phyloP scores from a whole-genome alignment of 2,888 invertebrate species.

The Thalpophila matura region DNA sequence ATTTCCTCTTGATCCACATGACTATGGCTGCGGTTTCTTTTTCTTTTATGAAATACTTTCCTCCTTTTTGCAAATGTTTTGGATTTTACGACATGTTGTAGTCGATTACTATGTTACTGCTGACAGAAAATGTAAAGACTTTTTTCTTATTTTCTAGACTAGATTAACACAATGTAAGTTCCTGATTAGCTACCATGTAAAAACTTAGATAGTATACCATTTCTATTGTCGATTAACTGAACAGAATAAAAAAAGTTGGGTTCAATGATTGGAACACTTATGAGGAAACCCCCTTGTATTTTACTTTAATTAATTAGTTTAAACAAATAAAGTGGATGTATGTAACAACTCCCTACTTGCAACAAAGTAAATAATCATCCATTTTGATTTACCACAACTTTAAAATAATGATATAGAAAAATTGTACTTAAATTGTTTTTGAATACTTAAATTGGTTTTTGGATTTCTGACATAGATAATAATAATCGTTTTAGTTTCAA shows the following conservation, averaged over 20 bases:
- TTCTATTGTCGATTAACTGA: neutral
- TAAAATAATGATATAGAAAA: no score
- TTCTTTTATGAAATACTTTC: constrained; percentile 51
- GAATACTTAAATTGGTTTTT: no score
- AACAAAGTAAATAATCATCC: no score
- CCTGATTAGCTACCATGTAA: neutral
- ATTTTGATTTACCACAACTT: no score
- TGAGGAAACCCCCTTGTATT: no score
- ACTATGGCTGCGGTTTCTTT: constrained; percentile 45
- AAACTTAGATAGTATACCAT: no score
- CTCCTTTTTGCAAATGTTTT: constrained; percentile 42
- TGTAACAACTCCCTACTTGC: no score
- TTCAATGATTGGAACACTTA: no score
- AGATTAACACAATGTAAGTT: neutral
- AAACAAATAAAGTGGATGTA: no score
- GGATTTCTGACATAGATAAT: neutral
- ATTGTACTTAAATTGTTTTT: no score
- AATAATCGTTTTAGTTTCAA: neutral
- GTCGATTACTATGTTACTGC: constrained; percentile 30
- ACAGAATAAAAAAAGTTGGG: no score
- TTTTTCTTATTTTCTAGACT: constrained; percentile 6
- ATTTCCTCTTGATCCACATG: constrained; percentile 62
- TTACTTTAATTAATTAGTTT: no score
- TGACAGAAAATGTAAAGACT: constrained; percentile 19
- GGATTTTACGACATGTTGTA: constrained; percentile 47